Evolutionary conservation across 2,113 vertebrate species (phyloP), one percentile per base, ranked within the genome.

Genomic region (Suncus etruscus): DNA sequence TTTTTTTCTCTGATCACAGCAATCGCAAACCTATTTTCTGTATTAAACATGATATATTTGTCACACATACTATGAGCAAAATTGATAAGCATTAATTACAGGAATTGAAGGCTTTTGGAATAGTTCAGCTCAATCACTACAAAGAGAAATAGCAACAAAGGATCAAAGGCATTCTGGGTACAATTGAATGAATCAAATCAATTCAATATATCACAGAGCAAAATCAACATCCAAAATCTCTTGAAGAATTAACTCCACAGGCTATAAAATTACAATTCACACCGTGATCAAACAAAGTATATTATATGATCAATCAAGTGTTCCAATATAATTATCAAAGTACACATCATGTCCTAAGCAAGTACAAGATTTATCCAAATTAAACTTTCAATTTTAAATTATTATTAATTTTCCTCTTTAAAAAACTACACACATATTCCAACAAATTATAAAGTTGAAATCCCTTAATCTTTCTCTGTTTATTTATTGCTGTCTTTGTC

Each of bases 251-350:
- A 92, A 77, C 25, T 91, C 20, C n/a, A 92, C 29, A 79, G 86
- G 47, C 58, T 89, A 54, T 86, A 93, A 87, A 94, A 94, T 90
- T 83, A 68, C 11, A 11, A 93, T 89, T 89, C 78, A 86, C 85
- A 76, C 70, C 48, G 87, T 85, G 81, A 87, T 78, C 63, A 95
- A 92, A 83, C n/a, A 90, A 93, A 89, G 31, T 12, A 87, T 48
- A 86, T 47, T 83, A 27, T 86, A 81, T 87, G 85, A 77, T 92
- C 90, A 94, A 65, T 91, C 87, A 95, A 83, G 54, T 50, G 87
- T 88, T 92, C 73, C 48, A 86, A 81, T 69, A 92, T 27, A 20
- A 81, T 88, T 94, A 86, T 80, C 80, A 92, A 95, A 95, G 86
- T 48, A 85, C 7, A 75, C 4, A 93, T 83, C 20, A 61, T 77